Evolutionary conservation across 2,888 invertebrate genomes (phyloP).

Genomic region (Halictus ligatus): DNA sequence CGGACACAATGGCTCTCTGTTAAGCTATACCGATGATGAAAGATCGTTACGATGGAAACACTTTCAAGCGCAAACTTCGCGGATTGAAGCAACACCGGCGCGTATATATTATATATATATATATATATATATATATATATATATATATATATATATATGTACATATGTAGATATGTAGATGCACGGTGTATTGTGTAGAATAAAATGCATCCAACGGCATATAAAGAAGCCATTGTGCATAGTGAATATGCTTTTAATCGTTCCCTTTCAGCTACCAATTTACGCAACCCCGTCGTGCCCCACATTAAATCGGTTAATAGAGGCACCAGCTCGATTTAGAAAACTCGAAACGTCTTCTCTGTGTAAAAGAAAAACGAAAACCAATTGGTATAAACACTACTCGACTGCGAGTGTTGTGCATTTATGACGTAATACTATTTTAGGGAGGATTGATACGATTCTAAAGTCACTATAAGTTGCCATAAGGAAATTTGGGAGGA

Average conservation of each 20-base stretch:
- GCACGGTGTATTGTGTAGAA: neutral
- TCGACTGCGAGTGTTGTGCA: too few relatives aligned
- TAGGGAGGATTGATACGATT: too few relatives aligned
- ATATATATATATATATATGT: neutral
- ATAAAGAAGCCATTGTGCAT: neutral
- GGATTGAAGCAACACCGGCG: neutral
- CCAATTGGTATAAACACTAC: too few relatives aligned
- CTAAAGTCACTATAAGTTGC: too few relatives aligned
- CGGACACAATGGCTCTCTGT: neutral
- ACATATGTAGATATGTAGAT: neutral
- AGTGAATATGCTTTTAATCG: neutral
- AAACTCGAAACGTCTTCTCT: neutral
- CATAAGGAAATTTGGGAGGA: too few relatives aligned
- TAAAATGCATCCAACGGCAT: neutral
- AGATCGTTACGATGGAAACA: constrained; percentile 9
- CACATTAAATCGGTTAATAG: neutral
- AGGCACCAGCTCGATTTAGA: neutral
- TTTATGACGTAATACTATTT: too few relatives aligned
- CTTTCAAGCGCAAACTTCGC: neutral
- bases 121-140: neutral
- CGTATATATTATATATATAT: neutral
- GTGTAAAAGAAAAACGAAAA: neutral
- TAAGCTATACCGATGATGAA: constrained; percentile 1
- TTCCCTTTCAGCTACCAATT: neutral
- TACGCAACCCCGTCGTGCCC: neutral